Conservation (phyloP, 2,113 vertebrate genomes). For the Macrotis lagotis region DNA sequence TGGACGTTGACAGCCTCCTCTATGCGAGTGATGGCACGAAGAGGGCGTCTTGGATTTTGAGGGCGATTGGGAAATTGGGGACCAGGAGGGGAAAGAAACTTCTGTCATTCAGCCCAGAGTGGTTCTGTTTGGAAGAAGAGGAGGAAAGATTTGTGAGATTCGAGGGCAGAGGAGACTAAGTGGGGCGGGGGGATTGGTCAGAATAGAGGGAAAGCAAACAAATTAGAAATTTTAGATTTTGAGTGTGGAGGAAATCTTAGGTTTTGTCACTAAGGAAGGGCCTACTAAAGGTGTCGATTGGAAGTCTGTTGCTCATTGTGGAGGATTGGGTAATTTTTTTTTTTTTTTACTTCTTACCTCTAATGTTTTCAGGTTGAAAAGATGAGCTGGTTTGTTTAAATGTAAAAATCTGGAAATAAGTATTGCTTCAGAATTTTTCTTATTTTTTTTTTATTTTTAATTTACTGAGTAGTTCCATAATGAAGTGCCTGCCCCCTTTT, state of each 20-base stretch:
- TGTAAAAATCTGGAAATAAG: slow-evolving; percentile 65
- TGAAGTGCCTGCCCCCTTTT: not conserved
- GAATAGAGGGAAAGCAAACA: not conserved
- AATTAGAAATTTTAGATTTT: not conserved
- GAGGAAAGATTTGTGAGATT: not conserved
- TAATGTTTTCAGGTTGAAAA: not conserved
- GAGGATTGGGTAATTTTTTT: not conserved
- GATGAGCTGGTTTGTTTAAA: slow-evolving; percentile 1
- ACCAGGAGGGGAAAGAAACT: not conserved
- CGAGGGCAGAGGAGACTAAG: not conserved
- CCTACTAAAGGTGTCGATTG: not conserved
- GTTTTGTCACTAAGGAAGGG: not conserved
- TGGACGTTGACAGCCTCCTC: not conserved
- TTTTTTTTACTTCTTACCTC: not conserved
- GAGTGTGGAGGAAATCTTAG: not conserved
- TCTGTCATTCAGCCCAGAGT: not conserved
- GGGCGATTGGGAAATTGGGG: not conserved
- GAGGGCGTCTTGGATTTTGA: not conserved
- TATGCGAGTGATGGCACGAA: not conserved
- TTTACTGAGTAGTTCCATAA: not conserved
- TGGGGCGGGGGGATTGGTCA: too few species aligned
- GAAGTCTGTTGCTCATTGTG: not conserved
- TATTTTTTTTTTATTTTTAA: not conserved
- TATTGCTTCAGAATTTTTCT: slow-evolving; percentile 5
- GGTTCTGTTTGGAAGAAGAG: too few species aligned